phyloP scores from a whole-genome alignment of 1,140 invertebrate species.

The Drosophila novamexicana region DNA sequence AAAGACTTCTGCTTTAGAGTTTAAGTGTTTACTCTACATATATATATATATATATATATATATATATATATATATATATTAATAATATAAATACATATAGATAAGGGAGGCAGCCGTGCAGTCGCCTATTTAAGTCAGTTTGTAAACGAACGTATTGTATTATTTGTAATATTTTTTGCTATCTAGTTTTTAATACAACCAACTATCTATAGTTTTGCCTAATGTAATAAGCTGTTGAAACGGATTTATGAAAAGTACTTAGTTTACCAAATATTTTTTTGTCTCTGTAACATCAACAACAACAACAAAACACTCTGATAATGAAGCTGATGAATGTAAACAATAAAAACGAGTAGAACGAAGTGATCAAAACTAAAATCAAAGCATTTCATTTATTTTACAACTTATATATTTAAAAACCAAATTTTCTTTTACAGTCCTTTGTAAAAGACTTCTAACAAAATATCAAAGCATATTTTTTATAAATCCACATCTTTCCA shows the following conservation, averaged over 20 bases:
- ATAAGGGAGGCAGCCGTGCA: slow-evolving; percentile 42
- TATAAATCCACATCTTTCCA: too few relatives aligned
- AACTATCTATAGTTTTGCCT: slow-evolving; percentile 61
- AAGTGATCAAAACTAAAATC: slow-evolving; percentile 74
- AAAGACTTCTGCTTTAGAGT: slow-evolving; percentile 74
- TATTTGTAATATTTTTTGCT: slow-evolving; percentile 75
- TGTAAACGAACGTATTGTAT: slow-evolving; percentile 79
- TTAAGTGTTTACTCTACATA: slow-evolving; percentile 62
- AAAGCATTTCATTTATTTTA: not conserved
- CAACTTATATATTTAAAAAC: not conserved
- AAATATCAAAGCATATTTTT: too few relatives aligned
- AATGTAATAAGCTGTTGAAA: slow-evolving; percentile 67
- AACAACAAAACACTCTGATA: slow-evolving; percentile 50
- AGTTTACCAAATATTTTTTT: slow-evolving; percentile 79
- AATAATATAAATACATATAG: not conserved
- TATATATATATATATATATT: not conserved
- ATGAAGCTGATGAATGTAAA: slow-evolving; percentile 74
- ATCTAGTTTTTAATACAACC: slow-evolving; percentile 65
- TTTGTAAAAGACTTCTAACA: too few relatives aligned
- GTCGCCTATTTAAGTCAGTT: slow-evolving; percentile 77
- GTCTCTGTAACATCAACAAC: slow-evolving; percentile 63
- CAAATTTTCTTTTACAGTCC: too few relatives aligned
- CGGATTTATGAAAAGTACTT: slow-evolving; percentile 83
- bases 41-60: slow-evolving; percentile 8
- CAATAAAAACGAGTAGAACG: slow-evolving; percentile 49